phyloP scores from a whole-genome alignment of 2,888 invertebrate species.

The Keiferia lycopersicella region DNA sequence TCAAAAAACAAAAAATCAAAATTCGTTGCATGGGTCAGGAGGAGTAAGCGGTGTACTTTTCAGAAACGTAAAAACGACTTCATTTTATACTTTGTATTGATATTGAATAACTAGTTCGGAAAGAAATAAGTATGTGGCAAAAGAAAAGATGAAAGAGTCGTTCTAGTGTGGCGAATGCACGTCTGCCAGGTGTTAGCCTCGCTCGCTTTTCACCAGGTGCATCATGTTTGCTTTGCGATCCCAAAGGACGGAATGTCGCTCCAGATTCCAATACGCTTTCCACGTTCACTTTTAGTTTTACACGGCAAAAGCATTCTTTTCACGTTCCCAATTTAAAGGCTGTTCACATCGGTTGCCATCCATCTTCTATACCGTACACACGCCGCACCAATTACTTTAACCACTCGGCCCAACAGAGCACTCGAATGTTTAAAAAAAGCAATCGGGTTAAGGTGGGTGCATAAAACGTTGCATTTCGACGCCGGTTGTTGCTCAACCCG shows the following conservation, averaged over 20 bases:
- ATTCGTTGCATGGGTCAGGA: too few relatives aligned
- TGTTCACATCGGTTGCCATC: background rate
- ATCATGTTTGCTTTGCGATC: constrained; percentile 9
- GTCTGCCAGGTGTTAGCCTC: constrained; percentile 25
- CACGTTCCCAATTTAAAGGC: constrained; percentile 6
- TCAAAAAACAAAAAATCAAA: too few relatives aligned
- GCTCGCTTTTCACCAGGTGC: constrained; percentile 23
- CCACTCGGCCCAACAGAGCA: constrained; percentile 27
- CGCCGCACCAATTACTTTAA: constrained; percentile 23
- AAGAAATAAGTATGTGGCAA: background rate
- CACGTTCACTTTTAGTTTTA: background rate
- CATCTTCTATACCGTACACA: background rate
- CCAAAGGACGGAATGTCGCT: constrained; percentile 5
- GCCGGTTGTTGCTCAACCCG: constrained; percentile 50
- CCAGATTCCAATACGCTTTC: background rate
- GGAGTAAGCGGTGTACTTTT: too few relatives aligned
- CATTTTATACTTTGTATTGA: too few relatives aligned
- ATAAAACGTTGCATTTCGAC: constrained; percentile 48
- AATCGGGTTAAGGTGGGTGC: constrained; percentile 27
- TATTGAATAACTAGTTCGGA: too few relatives aligned
- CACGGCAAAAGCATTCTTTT: background rate
- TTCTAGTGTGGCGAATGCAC: constrained; percentile 4
- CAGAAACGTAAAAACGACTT: too few relatives aligned
- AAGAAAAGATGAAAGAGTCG: constrained; percentile 7
- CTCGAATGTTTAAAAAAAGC: constrained; percentile 35